Evolutionary conservation across 2,797 vertebrate species (phyloP), one percentile per base, ranked within the genome.

Genomic region (Poecilia velifera): DNA sequence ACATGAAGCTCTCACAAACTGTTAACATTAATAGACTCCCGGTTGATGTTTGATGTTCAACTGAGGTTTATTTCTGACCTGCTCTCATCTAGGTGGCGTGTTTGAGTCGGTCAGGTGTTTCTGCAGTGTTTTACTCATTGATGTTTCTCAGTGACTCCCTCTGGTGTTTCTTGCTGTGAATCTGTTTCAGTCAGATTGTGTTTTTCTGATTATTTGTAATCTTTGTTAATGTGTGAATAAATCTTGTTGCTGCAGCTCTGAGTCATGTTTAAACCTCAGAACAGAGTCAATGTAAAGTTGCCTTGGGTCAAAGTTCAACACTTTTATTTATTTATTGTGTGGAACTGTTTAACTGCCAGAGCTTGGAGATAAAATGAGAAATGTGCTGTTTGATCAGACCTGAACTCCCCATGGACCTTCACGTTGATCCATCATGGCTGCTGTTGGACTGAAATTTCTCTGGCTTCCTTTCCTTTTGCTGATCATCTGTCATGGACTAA

Each of bases 161-260:
- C 9, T 62, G 74, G 39, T 46, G 43, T 13, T 68, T 41, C 36
- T 3, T 70, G 43, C 66, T 41, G 22, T 51, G 46, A 53, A 8
- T 70, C 62, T 41, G n/a, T 59, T 59, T 59, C 1, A 59, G 28
- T 39, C 53, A 47, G 13, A 51, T 22, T 51, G n/a, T 74, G 34
- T 68, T 74, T 73, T 79, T 74, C 10, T 66, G 78, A 68, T 66
- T 34, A 14, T 47, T 41, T 78, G 4, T 47, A 59, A 47, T 31
- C 25, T 59, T 31, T 51, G 57, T 66, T 43, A 6, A 43, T 34
- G 22, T 43, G 51, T 79, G n/a, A 79, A 74, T 79, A 79, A 79
- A 79, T 64, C 51, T 3, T 64, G 72, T 51, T 73, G 72, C 68
- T 31, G n/a, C 55, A 73, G 51, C 25, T 71, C 18, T 22, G 41